Conservation (phyloP, 2,113 vertebrate genomes). For the Cyphomyrus discorhynchus region DNA sequence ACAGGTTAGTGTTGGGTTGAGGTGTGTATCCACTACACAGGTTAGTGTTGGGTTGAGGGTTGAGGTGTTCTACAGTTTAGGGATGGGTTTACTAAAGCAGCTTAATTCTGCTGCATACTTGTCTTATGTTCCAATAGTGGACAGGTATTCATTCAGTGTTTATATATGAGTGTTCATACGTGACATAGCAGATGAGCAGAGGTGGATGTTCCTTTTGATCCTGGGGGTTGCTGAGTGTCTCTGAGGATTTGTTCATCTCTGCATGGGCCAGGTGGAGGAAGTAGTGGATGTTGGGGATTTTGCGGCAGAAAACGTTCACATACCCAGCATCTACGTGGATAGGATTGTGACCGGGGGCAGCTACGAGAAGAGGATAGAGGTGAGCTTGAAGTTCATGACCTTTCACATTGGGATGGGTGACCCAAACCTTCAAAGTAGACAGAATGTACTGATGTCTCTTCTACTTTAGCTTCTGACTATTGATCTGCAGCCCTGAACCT, state of each 20-base stretch:
- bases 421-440: not conserved
- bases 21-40: not conserved
- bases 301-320: slow-evolving; percentile 74
- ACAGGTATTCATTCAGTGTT: not conserved
- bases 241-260: not conserved
- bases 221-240: not conserved
- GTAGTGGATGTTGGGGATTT: slow-evolving; percentile 76
- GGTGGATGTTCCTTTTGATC: not conserved
- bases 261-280: slow-evolving; percentile 68
- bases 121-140: not conserved
- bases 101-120: not conserved
- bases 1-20: not conserved
- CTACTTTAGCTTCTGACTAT: not conserved
- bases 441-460: not conserved
- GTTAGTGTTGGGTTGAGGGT: not conserved
- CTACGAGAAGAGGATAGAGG: slow-evolving; percentile 80
- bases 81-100: not conserved
- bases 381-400: slow-evolving; percentile 32
- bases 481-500: not conserved
- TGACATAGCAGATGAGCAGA: not conserved
- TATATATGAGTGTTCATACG: not conserved
- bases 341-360: slow-evolving; percentile 68
- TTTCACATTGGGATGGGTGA: not conserved
- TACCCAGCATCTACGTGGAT: slow-evolving; percentile 78
- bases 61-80: not conserved